Conservation (phyloP, 2,888 invertebrate species). For the Caenorhabditis becei region DNA sequence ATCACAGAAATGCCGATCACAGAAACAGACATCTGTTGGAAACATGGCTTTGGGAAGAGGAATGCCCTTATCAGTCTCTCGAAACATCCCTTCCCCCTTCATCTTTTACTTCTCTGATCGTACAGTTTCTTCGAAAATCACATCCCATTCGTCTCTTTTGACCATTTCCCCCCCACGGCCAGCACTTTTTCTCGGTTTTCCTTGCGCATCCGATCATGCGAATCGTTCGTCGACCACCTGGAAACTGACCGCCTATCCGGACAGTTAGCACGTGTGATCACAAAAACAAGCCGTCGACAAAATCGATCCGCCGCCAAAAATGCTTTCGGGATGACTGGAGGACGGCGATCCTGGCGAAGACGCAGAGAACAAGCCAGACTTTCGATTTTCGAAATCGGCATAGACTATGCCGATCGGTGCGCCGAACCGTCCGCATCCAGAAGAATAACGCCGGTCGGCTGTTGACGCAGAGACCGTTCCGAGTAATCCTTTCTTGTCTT, state of each 20-base stretch:
- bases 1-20: slow-evolving; percentile 15
- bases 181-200: slow-evolving; percentile 35
- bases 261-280: slow-evolving; percentile 11
- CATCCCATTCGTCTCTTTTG: not conserved
- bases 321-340: not conserved
- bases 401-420: slow-evolving; percentile 19
- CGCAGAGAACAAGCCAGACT: slow-evolving; percentile 17
- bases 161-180: not conserved
- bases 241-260: slow-evolving; percentile 11
- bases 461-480: slow-evolving; percentile 4
- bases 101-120: not conserved
- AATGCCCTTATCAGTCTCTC: no score
- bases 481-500: slow-evolving; percentile 18
- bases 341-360: slow-evolving; percentile 21
- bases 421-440: no score
- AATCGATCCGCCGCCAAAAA: slow-evolving; percentile 14
- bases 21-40: slow-evolving; percentile 1
- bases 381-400: slow-evolving; percentile 48
- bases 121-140: not conserved
- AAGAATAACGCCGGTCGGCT: slow-evolving; percentile 20
- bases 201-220: slow-evolving; percentile 39
- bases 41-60: no score
- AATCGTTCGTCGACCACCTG: slow-evolving; percentile 37
- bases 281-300: slow-evolving; percentile 19
- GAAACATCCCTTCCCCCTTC: not conserved